Percentiles rank a stretch among this genome's conserved stretches.
Evolutionary conservation across 2,113 vertebrate species (phyloP).

Genomic region (Chlorodrepanis virens): DNA sequence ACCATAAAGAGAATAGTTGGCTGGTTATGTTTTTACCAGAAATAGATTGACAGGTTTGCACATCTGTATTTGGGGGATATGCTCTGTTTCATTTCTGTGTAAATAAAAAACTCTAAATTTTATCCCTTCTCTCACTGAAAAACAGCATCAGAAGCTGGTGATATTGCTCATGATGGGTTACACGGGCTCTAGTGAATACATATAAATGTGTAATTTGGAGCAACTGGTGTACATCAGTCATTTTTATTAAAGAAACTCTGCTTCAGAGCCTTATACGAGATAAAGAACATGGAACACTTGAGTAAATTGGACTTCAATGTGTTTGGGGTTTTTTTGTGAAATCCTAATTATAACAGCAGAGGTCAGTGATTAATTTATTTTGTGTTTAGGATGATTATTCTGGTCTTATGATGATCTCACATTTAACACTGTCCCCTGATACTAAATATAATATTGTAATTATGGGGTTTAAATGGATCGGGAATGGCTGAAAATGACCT

Average conservation of each 20-base stretch:
- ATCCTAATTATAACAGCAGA: not conserved
- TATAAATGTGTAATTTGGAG: conserved; percentile 29
- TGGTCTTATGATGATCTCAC: not conserved
- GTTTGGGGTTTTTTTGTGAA: not conserved
- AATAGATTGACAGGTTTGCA: not conserved
- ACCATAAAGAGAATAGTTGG: not conserved
- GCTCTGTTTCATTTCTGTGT: not conserved
- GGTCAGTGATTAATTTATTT: conserved; percentile 38
- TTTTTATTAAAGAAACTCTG: conserved; percentile 41
- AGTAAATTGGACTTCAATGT: conserved; percentile 35
- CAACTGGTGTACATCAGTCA: conserved; percentile 21
- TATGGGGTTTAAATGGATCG: not conserved
- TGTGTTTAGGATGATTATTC: conserved; percentile 15
- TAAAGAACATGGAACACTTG: conserved; percentile 18
- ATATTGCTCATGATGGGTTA: not conserved
- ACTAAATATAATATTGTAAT: conserved; percentile 12
- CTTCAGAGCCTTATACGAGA: not conserved
- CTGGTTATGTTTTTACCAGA: not conserved
- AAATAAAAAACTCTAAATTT: not conserved
- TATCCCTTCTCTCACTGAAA: not conserved
- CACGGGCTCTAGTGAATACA: not conserved
- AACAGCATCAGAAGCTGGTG: not conserved
- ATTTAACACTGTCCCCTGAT: not conserved
- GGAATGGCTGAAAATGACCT: conserved; percentile 30
- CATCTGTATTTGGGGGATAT: not conserved